These are phyloP conservation scores for Axis porcinus DNA, from an alignment of 2,113 vertebrate genomes.

Conservation along the genomic window DNA sequence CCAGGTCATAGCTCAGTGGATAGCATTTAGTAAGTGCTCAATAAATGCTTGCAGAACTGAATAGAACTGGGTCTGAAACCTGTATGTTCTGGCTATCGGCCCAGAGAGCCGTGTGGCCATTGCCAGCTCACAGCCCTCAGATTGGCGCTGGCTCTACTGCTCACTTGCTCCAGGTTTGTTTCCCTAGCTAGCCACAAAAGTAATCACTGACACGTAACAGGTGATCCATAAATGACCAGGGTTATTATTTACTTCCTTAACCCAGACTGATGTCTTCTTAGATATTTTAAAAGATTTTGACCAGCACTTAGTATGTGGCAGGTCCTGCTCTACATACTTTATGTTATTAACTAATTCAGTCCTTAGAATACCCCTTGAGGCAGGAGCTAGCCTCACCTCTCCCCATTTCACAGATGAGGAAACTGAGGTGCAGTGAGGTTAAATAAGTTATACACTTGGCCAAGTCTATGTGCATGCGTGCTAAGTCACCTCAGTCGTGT, in stretches of 20 bases:
- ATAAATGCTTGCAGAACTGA: not conserved
- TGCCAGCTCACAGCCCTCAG: not conserved
- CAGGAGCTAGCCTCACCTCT: not conserved
- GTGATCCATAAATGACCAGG: not conserved
- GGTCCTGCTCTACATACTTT: not conserved
- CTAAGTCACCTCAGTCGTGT: not conserved
- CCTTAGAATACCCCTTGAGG: not conserved
- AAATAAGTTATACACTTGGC: not conserved
- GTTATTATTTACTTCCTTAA: not conserved
- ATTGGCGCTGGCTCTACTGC: not conserved
- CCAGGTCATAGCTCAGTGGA: not conserved
- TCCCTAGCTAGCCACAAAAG: not conserved
- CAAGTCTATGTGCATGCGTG: not conserved
- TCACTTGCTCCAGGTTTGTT: not conserved
- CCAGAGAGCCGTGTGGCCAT: not conserved
- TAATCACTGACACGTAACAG: not conserved
- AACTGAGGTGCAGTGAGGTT: not conserved
- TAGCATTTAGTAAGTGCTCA: not conserved
- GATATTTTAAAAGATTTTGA: not conserved
- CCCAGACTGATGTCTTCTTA: not conserved
- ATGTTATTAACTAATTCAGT: not conserved
- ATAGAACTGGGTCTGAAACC: not conserved
- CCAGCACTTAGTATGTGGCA: not conserved
- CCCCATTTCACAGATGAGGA: not conserved
- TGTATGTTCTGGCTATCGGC: fast-evolving